phyloP scores from a whole-genome alignment of 2,113 vertebrate genomes.

The Sapayoa aenigma region DNA sequence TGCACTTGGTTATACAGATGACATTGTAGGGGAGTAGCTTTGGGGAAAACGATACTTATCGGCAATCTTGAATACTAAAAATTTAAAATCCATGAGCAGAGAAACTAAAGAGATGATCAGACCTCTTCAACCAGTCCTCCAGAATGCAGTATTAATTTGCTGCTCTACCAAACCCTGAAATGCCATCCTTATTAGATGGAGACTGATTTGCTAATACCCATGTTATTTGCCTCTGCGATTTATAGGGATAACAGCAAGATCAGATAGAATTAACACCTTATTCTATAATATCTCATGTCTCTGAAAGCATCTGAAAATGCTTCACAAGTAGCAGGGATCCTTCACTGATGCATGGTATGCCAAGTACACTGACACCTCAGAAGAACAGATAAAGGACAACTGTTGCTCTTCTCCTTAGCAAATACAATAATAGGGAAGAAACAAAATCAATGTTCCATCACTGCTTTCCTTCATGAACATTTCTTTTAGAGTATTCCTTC shows the following conservation, averaged over 20 bases:
- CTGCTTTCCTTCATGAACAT: not conserved
- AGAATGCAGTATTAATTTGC: slow-evolving; percentile 27
- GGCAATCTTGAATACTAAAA: not conserved
- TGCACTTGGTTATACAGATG: not conserved
- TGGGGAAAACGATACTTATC: not conserved
- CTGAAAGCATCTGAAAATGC: not conserved
- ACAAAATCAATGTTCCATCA: not conserved
- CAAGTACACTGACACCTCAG: not conserved
- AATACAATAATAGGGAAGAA: not conserved
- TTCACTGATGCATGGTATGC: not conserved
- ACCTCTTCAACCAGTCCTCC: not conserved
- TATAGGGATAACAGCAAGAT: slow-evolving; percentile 15
- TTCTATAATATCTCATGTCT: not conserved
- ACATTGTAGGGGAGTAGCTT: not conserved
- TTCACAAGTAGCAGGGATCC: not conserved
- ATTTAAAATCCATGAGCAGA: not conserved
- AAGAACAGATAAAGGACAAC: not conserved
- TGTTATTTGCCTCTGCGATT: slow-evolving; percentile 4
- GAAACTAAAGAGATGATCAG: not conserved
- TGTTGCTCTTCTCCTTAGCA: not conserved
- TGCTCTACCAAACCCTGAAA: slow-evolving; percentile 55
- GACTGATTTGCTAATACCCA: not conserved
- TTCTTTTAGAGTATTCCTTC: not conserved
- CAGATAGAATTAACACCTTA: slow-evolving; percentile 11
- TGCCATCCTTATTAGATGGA: slow-evolving; percentile 1